Base-by-base conservation (phyloP, 2,888 invertebrate genomes). In the Ceratothoa steindachneri region DNA sequence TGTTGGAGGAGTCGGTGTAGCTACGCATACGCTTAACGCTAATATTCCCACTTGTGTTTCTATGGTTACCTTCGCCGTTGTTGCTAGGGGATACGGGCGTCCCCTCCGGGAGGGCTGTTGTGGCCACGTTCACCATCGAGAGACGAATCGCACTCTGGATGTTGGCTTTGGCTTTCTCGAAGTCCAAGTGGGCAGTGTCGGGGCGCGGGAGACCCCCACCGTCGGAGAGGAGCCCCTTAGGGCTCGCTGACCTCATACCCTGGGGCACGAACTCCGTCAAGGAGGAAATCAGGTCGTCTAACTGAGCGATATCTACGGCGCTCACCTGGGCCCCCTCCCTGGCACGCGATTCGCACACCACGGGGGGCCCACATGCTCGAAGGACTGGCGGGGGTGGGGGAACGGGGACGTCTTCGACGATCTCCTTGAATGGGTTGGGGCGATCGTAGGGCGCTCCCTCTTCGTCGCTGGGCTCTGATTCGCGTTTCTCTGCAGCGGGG, bases 201-300 rank as follows among this genome's bases (percentile, higher is more conserved):
- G n/a, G n/a, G n/a, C n/a, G n/a, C n/a, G n/a, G n/a, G n/a, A n/a
- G n/a, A n/a, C n/a, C n/a, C n/a, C n/a, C n/a, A n/a, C n/a, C n/a
- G n/a, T n/a, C n/a, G n/a, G n/a, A n/a, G n/a, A n/a, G n/a, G n/a
- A n/a, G n/a, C n/a, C n/a, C n/a, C n/a, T n/a, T n/a, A n/a, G n/a
- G n/a, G n/a, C n/a, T n/a, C n/a, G n/a, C n/a, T n/a, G 60, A 22
- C 1, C 24, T 60, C 3, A 24, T 22, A 60, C 24, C 60, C 22
- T 72, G 73, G 27, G 75, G 65, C 3, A 75, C 73, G n/a, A n/a
- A n/a, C n/a, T n/a, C n/a, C n/a, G n/a, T n/a, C n/a, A n/a, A n/a
- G n/a, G n/a, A n/a, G n/a, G 78, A 78, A 27, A 78, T 78, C 24
- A 78, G 75, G 4, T 75, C 73, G 29, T 78, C 78, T 9, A 78